Base-by-base conservation (phyloP, 2,888 invertebrate genomes). In the Gonocerus acuteangulatus region DNA sequence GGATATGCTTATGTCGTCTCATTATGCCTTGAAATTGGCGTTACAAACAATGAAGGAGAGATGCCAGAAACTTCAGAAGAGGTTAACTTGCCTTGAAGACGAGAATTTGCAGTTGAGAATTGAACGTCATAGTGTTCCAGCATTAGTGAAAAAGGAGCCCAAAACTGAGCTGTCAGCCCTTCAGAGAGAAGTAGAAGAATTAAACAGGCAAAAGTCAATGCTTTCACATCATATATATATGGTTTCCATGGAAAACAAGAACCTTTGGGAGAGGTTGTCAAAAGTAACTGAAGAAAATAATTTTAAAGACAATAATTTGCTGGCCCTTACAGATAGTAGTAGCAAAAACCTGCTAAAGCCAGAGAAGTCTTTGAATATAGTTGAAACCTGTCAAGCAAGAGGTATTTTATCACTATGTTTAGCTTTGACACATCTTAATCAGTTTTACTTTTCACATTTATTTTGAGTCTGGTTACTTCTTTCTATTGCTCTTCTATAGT, bases 21-120 rank as follows among this genome's bases (percentile, higher is more conserved):
- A 54, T 15, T 54, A 67, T 64, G 71, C 71, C 9, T 62, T 71
- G 11, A 70, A 71, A 67, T 65, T 89, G 62, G 89, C 89, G 2
- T 77, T 89, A 63, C 84, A 87, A 72, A 89, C 88, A 11, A 84
- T 90, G 81, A 83, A 87, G 72, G 89, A 90, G 73, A 78, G 89
- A 54, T 90, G 89, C 74, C 80, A 85, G 71, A 79, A 84, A 61
- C 75, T 90, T 47, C 89, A 90, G 72, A 79, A 83, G 65, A 78
- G 87, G 69, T 79, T 90, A 51, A 78, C 81, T 15, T 72, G 76
- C 1, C 78, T 89, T 22, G 90, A 90, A 75, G 83, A 83, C 66
- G 89, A 90, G 74, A 90, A 90, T 72, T 78, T 84, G 72, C 77
- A 79, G 60, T 74, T 89, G 62, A 76, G 79, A 60, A 71, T 75